Evolutionary conservation across 2,888 invertebrate genomes (phyloP).

Genomic region (Acanthoscelides obtectus): DNA sequence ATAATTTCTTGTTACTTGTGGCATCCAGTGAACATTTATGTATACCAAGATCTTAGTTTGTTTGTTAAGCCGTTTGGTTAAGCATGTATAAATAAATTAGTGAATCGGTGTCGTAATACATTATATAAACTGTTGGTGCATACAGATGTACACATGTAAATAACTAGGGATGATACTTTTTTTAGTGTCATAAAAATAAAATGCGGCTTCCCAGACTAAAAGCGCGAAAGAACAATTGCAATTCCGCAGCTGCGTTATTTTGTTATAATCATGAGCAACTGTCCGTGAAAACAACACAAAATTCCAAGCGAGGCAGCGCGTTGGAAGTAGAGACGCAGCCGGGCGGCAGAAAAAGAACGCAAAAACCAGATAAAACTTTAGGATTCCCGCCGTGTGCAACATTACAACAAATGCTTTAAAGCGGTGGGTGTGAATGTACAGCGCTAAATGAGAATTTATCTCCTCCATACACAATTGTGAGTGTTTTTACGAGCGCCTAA

Average conservation of each 20-base stretch:
- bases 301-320: not conserved
- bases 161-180: too few relatives aligned
- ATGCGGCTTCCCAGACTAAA: too few relatives aligned
- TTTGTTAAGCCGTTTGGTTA: too few relatives aligned
- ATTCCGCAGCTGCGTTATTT: not conserved
- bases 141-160: too few relatives aligned
- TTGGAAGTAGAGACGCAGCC: not conserved
- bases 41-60: too few relatives aligned
- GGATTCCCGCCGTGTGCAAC: not conserved
- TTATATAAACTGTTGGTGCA: too few relatives aligned
- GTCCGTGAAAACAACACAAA: not conserved
- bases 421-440: conserved; percentile 3
- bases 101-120: too few relatives aligned
- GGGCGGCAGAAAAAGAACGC: not conserved
- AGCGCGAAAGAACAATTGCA: not conserved
- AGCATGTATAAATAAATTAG: too few relatives aligned
- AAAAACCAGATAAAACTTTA: not conserved
- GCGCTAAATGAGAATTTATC: conserved; percentile 7
- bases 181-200: too few relatives aligned
- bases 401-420: conserved; percentile 4
- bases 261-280: not conserved
- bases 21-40: too few relatives aligned
- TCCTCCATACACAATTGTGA: conserved; percentile 5
- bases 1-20: too few relatives aligned
- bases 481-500: conserved; percentile 10